A percentile compares a stretch with the other conserved stretches of the same genome.
These are phyloP conservation scores for Lithophane semibrunnea DNA, from an alignment of 2,888 invertebrate genomes.

Conservation along the genomic window DNA sequence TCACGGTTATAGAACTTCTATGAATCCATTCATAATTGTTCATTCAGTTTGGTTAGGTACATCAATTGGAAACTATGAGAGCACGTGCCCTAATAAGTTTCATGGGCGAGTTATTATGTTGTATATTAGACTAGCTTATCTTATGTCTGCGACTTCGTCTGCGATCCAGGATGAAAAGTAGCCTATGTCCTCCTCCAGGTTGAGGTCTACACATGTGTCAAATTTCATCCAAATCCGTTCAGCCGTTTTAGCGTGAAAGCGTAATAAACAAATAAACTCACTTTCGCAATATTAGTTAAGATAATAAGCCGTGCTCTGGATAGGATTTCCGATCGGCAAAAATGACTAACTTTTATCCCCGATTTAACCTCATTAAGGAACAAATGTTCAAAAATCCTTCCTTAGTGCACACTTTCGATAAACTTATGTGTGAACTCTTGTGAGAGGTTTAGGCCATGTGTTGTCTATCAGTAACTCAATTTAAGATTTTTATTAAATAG, in stretches of 20 bases:
- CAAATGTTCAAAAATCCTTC: not conserved
- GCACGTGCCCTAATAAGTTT: not conserved
- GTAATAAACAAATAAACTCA: too few species aligned
- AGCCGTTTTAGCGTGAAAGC: too few species aligned
- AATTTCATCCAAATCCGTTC: too few species aligned
- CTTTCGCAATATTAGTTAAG: too few species aligned
- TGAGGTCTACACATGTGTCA: too few species aligned
- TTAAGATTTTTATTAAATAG: too few species aligned
- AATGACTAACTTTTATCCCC: not conserved
- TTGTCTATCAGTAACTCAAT: not conserved
- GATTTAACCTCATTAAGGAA: too few species aligned
- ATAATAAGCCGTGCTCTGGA: not conserved
- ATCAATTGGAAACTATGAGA: conserved; percentile 15
- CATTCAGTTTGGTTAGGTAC: conserved; percentile 25
- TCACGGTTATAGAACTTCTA: conserved; percentile 51
- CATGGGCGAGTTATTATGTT: not conserved
- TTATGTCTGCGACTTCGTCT: too few species aligned
- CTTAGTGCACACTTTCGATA: not conserved
- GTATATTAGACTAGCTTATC: too few species aligned
- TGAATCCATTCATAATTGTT: conserved; percentile 61
- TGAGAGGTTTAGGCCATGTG: not conserved
- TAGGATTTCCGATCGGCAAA: not conserved
- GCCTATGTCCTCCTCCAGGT: too few species aligned
- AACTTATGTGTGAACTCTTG: too few species aligned
- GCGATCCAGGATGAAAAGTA: too few species aligned